These are phyloP conservation scores for Oophaga pumilio DNA, from an alignment of 2,113 vertebrate genomes.

Conservation along the genomic window DNA sequence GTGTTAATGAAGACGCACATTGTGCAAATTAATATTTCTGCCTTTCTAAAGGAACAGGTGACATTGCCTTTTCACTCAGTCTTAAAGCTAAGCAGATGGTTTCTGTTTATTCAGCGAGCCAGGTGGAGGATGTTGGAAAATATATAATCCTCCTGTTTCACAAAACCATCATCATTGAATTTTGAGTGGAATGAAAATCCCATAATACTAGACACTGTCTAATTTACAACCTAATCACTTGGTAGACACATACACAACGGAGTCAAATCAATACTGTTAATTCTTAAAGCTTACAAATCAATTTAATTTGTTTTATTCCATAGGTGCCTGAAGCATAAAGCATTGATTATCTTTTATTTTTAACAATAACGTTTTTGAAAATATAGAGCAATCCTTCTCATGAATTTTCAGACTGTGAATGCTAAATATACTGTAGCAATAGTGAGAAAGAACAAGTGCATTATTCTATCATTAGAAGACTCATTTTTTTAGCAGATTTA, in stretches of 20 bases:
- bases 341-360: too few relatives aligned
- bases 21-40: background rate
- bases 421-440: too few relatives aligned
- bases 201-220: constrained; percentile 13
- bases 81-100: constrained; percentile 42
- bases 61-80: background rate
- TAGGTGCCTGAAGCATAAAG: too few relatives aligned
- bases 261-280: background rate
- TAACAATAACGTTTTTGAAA: too few relatives aligned
- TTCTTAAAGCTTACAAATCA: background rate
- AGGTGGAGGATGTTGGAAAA: constrained; percentile 43
- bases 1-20: background rate
- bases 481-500: too few relatives aligned
- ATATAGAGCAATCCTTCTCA: too few relatives aligned
- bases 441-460: too few relatives aligned
- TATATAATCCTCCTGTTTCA: constrained; percentile 9
- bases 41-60: background rate
- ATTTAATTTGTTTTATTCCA: background rate
- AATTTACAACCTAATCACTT: background rate
- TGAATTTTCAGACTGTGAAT: too few relatives aligned
- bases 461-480: too few relatives aligned
- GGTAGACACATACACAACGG: background rate
- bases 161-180: background rate
- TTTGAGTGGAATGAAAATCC: constrained; percentile 14
- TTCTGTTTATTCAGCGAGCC: constrained; percentile 47